phyloP scores from a whole-genome alignment of 2,888 invertebrate species.

The Philopedon plagiatum region DNA sequence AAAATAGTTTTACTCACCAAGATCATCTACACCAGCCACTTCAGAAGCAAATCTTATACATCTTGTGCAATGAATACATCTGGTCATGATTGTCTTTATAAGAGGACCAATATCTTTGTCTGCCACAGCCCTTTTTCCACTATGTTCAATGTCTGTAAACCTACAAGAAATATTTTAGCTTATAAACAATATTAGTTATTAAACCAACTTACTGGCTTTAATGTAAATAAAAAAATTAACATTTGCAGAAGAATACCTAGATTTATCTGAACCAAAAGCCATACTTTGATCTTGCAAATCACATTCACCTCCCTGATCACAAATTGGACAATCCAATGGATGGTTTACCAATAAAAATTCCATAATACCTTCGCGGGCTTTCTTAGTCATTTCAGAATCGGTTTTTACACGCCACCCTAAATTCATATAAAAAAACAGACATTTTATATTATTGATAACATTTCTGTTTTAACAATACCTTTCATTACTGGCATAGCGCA shows the following conservation, averaged over 20 bases:
- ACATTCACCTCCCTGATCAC: slow-evolving; percentile 97
- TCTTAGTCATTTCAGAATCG: slow-evolving; percentile 88
- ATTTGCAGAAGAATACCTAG: slow-evolving; percentile 63
- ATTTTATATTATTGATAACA: no score
- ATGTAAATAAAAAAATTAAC: background rate
- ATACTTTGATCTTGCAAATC: slow-evolving; percentile 98
- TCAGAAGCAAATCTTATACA: slow-evolving; percentile 99
- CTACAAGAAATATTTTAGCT: slow-evolving; percentile 71
- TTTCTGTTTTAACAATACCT: slow-evolving; percentile 68
- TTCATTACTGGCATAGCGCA: slow-evolving; percentile 99
- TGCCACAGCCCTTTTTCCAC: slow-evolving; percentile 97
- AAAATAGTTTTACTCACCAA: slow-evolving; percentile 76
- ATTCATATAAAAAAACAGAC: slow-evolving; percentile 35
- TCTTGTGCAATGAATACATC: slow-evolving; percentile 99
- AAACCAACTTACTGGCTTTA: background rate
- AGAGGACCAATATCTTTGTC: slow-evolving; percentile 99
- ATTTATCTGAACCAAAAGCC: slow-evolving; percentile 97
- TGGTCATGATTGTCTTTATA: slow-evolving; percentile 98
- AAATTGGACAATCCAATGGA: slow-evolving; percentile 99
- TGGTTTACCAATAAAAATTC: slow-evolving; percentile 99
- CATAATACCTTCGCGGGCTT: slow-evolving; percentile 92
- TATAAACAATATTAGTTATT: background rate
- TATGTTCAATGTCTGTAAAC: slow-evolving; percentile 92
- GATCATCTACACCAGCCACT: slow-evolving; percentile 98
- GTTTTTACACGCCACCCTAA: slow-evolving; percentile 96